Conservation (phyloP, 2,888 invertebrate genomes). For the Octonoba sinensis region DNA sequence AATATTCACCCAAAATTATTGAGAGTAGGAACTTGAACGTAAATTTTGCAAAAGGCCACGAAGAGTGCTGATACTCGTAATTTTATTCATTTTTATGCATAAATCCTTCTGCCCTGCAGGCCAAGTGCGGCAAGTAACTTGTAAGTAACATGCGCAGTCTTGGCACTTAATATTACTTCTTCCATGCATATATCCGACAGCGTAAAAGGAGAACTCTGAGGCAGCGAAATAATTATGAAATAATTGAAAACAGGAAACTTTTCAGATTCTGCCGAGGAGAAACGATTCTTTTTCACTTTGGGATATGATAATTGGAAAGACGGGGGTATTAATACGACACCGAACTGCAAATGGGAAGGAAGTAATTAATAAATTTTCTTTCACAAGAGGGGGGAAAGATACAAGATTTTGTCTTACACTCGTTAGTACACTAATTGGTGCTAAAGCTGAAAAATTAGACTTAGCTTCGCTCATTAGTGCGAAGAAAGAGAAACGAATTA, state of each 20-base stretch:
- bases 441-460: conserved; percentile 40
- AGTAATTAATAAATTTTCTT: conserved; percentile 54
- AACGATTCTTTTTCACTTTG: conserved; percentile 29
- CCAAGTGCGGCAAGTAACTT: not conserved
- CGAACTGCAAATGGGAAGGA: conserved; percentile 44
- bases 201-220: conserved; percentile 23
- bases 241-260: conserved; percentile 53
- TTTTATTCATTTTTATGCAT: conserved; percentile 4
- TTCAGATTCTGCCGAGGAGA: conserved; percentile 15
- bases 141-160: no score
- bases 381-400: not conserved
- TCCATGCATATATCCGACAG: not conserved
- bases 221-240: conserved; percentile 35
- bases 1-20: no score
- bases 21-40: no score
- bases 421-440: conserved; percentile 52
- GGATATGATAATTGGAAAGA: conserved; percentile 45
- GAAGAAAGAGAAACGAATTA: conserved; percentile 3
- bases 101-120: conserved; percentile 5
- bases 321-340: conserved; percentile 47
- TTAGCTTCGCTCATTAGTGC: conserved; percentile 32
- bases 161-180: conserved; percentile 16
- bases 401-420: conserved; percentile 12
- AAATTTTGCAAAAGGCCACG: no score
- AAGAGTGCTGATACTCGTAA: not conserved